Evolutionary conservation across 2,888 invertebrate species (phyloP), one percentile per base, ranked within the genome.

Genomic region (Eupithecia subfuscata): DNA sequence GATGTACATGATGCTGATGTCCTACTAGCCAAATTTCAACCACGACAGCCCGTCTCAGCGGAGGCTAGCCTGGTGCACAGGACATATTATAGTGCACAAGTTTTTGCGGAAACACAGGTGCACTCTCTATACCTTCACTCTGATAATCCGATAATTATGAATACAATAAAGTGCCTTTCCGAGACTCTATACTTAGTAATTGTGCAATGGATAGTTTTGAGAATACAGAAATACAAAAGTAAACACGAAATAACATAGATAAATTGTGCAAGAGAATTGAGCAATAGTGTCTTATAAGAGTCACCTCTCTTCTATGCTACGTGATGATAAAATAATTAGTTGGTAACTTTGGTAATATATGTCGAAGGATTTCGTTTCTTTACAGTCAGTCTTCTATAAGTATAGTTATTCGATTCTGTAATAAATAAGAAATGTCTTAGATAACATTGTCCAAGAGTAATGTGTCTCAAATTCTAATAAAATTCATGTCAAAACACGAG

Each of bases 291-390:
- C 67, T 67, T n/a, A 40, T 67, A 68, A 68, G 22, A 43, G 68
- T 25, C 22, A n/a, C 40, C 64, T 73, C 71, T 76, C 60, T 43
- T 73, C 40, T 48, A 60, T 63, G 48, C 37, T 73, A 78, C 78
- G 78, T 78, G 78, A 76, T 76, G 78, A 75, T 78, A 76, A 56
- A 43, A 69, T 34, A 25, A 48, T 30, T 64, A 34, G 64, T 30
- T 3, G 11, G 30, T 40, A 68, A 16, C 43, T 43, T 65, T 37
- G 11, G 68, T 43, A 64, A 64, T 64, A 1, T 45, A 25, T 68
- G 68, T 68, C 16, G 68, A 45, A 22, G 40, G 43, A 68, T 40
- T 40, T 67, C 37, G 30, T n/a, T 12, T n/a, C 45, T 2, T 30
- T 40, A 34, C 40, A 11, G 9, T 12, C 43, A 43, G 6, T 40